phyloP scores from a whole-genome alignment of 2,113 vertebrate genomes.

The Lophotis ruficrista region DNA sequence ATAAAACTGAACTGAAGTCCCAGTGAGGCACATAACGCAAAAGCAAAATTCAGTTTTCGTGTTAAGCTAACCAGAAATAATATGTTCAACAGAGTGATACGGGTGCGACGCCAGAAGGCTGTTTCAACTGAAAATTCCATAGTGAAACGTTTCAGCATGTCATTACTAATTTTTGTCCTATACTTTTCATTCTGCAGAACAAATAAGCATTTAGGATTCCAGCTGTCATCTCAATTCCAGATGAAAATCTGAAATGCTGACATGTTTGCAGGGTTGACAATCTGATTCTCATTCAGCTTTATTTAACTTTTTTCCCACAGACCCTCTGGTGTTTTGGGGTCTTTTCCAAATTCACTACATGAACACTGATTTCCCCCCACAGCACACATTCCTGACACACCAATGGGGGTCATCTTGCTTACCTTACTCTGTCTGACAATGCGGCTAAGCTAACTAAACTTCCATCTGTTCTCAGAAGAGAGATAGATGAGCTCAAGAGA shows the following conservation, averaged over 20 bases:
- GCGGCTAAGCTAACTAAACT: background rate
- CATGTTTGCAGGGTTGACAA: background rate
- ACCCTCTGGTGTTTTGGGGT: background rate
- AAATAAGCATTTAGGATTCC: constrained; percentile 15
- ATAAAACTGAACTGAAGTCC: background rate
- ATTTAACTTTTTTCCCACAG: background rate
- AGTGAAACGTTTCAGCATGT: background rate
- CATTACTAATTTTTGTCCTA: background rate
- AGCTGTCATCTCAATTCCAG: constrained; percentile 12
- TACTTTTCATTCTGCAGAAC: background rate
- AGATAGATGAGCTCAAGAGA: background rate
- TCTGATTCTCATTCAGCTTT: background rate
- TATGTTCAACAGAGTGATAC: background rate
- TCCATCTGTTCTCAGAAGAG: background rate
- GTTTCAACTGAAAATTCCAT: background rate
- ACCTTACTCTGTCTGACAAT: background rate
- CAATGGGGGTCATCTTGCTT: background rate
- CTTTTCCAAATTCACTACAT: background rate
- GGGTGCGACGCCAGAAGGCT: constrained; percentile 21
- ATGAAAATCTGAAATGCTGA: constrained; percentile 5
- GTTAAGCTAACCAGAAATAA: constrained; percentile 31
- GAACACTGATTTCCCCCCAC: background rate
- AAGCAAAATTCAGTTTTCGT: background rate
- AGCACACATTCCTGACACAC: background rate
- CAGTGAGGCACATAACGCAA: background rate